A percentile compares a stretch with the other conserved stretches of the same genome.
Conservation (phyloP, 2,113 vertebrate species). For the Periophthalmus modestus region DNA sequence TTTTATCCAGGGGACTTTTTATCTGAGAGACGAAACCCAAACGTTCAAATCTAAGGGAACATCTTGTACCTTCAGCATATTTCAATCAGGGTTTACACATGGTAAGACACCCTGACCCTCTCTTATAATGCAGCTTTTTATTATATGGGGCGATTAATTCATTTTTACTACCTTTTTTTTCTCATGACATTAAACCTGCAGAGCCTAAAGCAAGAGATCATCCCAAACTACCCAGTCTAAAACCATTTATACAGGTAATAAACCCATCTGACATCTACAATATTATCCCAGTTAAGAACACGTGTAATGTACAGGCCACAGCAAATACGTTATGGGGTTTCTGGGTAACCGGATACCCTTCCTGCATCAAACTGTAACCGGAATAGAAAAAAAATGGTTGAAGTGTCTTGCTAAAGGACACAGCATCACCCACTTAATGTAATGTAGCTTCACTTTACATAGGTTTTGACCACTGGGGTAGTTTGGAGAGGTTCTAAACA, state of each 20-base stretch:
- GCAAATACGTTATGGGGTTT: too few relatives aligned
- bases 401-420: too few relatives aligned
- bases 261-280: slow-evolving; percentile 6
- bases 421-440: too few relatives aligned
- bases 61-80: background rate
- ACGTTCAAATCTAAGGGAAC: background rate
- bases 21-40: background rate
- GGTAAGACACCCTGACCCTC: background rate
- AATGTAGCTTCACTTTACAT: too few relatives aligned
- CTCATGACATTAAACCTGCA: background rate
- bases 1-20: background rate
- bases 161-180: background rate
- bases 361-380: too few relatives aligned
- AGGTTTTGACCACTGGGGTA: too few relatives aligned
- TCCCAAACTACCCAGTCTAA: background rate
- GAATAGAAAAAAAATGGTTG: too few relatives aligned
- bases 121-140: background rate
- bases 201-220: background rate
- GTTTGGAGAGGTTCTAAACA: too few relatives aligned
- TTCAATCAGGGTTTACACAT: background rate
- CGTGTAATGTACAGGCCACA: background rate
- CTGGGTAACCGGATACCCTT: too few relatives aligned
- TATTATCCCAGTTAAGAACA: background rate
- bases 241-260: slow-evolving; percentile 21
- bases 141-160: background rate